Evolutionary conservation across 2,888 invertebrate species (phyloP).

Genomic region (Oscheius sp.): DNA sequence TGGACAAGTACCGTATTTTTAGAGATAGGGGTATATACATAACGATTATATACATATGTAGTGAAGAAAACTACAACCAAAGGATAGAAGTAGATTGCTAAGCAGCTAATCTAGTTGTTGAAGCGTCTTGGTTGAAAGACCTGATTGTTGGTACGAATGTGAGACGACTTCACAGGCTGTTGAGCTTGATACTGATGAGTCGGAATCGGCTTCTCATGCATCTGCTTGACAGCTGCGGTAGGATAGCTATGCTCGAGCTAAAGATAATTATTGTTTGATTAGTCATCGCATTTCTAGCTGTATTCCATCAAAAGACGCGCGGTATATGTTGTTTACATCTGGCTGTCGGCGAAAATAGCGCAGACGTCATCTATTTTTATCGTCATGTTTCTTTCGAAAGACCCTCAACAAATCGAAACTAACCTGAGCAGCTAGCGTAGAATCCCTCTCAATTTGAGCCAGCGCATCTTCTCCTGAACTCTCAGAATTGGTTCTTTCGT

Average conservation of each 20-base stretch:
- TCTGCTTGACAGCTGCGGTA: slow-evolving; percentile 44
- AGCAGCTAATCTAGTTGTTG: slow-evolving; percentile 33
- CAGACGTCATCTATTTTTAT: too few species aligned
- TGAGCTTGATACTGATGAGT: slow-evolving; percentile 29
- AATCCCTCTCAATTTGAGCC: slow-evolving; percentile 45
- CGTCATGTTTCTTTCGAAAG: too few species aligned
- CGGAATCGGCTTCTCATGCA: slow-evolving; percentile 52
- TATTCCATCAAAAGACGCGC: too few species aligned
- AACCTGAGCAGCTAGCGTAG: slow-evolving; percentile 43
- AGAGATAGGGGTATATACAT: neutral
- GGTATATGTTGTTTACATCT: too few species aligned
- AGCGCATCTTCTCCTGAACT: slow-evolving; percentile 42
- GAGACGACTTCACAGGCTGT: slow-evolving; percentile 24
- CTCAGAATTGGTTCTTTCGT: slow-evolving; percentile 42
- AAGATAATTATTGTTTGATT: slow-evolving; percentile 2
- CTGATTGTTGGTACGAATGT: slow-evolving; percentile 25
- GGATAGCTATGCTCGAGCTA: slow-evolving; percentile 54
- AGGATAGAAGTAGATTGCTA: neutral
- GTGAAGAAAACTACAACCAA: slow-evolving; percentile 21
- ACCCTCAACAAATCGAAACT: too few species aligned
- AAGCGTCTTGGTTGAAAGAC: slow-evolving; percentile 47
- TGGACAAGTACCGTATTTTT: neutral
- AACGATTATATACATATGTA: slow-evolving; percentile 7
- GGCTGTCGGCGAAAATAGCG: too few species aligned
- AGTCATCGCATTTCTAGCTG: neutral